Conservation (phyloP, 64 coral and sea anemone genomes). For the Acropora yongei region DNA sequence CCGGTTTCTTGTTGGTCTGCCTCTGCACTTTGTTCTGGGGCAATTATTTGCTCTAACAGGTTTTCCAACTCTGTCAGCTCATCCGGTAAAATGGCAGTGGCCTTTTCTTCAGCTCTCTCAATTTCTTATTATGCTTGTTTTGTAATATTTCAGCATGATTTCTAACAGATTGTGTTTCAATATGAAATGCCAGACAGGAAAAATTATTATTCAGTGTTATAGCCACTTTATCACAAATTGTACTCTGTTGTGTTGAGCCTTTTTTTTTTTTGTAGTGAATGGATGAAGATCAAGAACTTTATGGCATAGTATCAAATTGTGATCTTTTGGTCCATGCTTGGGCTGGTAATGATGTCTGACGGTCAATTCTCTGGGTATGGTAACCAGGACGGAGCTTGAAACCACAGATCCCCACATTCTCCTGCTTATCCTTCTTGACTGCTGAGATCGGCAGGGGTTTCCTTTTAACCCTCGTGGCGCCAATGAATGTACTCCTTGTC, state of each 20-base stretch:
- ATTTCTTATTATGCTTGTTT: conserved; percentile 66
- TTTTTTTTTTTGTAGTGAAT: conserved; percentile 54
- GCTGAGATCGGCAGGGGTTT: too few species aligned
- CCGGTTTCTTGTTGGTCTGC: conserved; percentile 40
- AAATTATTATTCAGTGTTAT: conserved; percentile 56
- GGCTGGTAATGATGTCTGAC: too few species aligned
- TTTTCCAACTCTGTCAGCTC: conserved; percentile 34
- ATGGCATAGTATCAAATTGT: conserved; percentile 50
- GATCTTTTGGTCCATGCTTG: conserved; percentile 4
- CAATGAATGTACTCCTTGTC: too few species aligned
- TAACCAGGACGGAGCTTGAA: too few species aligned
- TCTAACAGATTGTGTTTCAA: conserved; percentile 56
- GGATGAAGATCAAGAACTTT: conserved; percentile 48
- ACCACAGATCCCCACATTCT: too few species aligned
- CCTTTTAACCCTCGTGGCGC: too few species aligned
- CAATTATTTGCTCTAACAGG: conserved; percentile 58
- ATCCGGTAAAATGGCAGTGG: conserved; percentile 17
- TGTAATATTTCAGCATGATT: conserved; percentile 51
- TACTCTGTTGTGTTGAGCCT: conserved; percentile 38
- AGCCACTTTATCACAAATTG: conserved; percentile 63
- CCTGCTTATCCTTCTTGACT: too few species aligned
- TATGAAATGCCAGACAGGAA: conserved; percentile 51
- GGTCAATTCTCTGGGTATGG: too few species aligned
- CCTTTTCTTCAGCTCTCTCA: conserved; percentile 69
- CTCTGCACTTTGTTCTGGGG: conserved; percentile 52